Evolutionary conservation across 2,888 invertebrate species (phyloP).

Genomic region (Idaea aversata): DNA sequence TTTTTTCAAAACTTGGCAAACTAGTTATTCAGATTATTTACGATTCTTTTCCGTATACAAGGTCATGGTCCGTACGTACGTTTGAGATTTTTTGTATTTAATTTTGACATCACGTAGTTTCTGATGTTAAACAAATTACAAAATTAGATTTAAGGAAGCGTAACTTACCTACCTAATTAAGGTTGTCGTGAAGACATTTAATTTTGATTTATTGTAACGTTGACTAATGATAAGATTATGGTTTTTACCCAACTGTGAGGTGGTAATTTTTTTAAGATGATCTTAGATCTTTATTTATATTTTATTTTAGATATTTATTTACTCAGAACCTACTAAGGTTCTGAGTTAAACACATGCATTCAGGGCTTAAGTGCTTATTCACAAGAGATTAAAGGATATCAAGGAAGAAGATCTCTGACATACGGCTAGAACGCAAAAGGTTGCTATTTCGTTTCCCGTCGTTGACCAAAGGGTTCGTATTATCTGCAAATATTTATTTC

Average conservation of each 20-base stretch:
- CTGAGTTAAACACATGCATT: too few species aligned
- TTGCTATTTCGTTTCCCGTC: not conserved
- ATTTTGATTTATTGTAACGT: not conserved
- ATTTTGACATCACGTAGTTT: not conserved
- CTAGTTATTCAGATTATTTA: constrained; percentile 12
- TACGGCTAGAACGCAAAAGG: not conserved
- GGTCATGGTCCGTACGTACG: constrained; percentile 6
- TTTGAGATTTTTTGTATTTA: not conserved
- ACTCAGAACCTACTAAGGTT: too few species aligned
- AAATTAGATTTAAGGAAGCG: not conserved
- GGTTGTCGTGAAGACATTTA: too few species aligned
- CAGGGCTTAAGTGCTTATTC: too few species aligned
- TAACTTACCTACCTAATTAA: not conserved
- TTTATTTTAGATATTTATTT: too few species aligned
- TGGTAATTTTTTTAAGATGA: too few species aligned
- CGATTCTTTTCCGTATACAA: constrained; percentile 7
- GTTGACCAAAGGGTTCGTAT: not conserved
- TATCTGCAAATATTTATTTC: too few species aligned
- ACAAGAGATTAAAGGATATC: not conserved
- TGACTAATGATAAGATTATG: not conserved
- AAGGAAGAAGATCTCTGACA: not conserved
- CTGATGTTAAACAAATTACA: not conserved
- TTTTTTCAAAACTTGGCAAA: constrained; percentile 16
- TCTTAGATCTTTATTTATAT: too few species aligned
- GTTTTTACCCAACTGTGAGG: too few species aligned